phyloP scores from a whole-genome alignment of 2,113 vertebrate genomes.

The Lepisosteus oculatus region DNA sequence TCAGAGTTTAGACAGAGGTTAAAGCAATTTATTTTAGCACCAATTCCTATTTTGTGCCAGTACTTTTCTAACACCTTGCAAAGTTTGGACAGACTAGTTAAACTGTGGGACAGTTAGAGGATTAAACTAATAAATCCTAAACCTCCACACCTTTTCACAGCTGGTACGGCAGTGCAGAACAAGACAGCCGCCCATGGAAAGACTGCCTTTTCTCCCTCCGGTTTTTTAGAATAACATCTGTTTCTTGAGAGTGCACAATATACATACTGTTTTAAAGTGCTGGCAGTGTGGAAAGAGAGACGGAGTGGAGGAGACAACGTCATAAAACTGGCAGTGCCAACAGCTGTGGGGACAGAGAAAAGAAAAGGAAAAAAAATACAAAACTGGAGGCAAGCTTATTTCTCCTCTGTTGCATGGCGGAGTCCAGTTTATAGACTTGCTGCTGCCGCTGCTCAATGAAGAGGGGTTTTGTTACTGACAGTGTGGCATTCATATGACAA shows the following conservation, averaged over 20 bases:
- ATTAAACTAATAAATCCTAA: conserved; percentile 30
- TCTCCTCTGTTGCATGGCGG: background rate
- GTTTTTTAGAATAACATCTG: background rate
- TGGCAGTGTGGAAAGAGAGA: conserved; percentile 13
- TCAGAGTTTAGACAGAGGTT: too few relatives aligned
- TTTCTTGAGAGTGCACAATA: conserved; percentile 11
- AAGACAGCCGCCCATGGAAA: conserved; percentile 3
- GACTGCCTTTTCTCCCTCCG: conserved; percentile 15
- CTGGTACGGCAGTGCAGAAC: conserved; percentile 18
- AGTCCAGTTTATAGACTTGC: background rate
- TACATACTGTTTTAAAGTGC: conserved; percentile 3
- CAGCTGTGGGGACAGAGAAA: background rate
- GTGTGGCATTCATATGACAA: background rate
- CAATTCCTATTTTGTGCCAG: conserved; percentile 2
- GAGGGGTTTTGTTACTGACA: background rate
- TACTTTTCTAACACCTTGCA: conserved; percentile 28
- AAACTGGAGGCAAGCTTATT: background rate
- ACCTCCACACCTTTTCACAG: conserved; percentile 23
- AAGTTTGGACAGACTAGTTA: conserved; percentile 25
- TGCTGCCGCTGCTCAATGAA: background rate
- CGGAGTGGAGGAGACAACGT: background rate
- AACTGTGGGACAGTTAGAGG: conserved; percentile 18
- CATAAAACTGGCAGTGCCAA: background rate
- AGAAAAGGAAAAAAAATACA: background rate
- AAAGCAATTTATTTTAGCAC: too few relatives aligned